These are phyloP conservation scores for Vombatus ursinus DNA, from an alignment of 2,113 vertebrate species.

Conservation along the genomic window DNA sequence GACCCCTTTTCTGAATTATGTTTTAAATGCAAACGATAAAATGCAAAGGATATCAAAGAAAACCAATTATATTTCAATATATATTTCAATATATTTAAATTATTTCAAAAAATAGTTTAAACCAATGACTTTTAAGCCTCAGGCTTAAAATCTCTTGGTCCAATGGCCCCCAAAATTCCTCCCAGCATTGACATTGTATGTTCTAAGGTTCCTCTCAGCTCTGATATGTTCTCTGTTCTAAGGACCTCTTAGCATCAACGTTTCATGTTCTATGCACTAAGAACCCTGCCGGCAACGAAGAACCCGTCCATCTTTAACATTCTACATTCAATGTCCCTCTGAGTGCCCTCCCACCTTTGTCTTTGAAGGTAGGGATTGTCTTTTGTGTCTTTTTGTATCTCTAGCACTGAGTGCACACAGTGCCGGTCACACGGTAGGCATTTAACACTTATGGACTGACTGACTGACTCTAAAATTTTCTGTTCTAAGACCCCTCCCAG, in stretches of 20 bases:
- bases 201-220: not conserved
- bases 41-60: not conserved
- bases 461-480: not conserved
- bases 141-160: not conserved
- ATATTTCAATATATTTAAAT: not conserved
- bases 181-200: not conserved
- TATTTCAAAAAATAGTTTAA: not conserved
- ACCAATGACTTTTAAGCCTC: not conserved
- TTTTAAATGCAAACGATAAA: not conserved
- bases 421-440: rapidly evolving
- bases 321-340: not conserved
- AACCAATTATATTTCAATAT: not conserved
- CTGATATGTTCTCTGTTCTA: not conserved
- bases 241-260: not conserved
- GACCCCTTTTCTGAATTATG: not conserved
- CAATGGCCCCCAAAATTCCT: not conserved
- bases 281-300: not conserved
- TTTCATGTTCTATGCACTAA: not conserved
- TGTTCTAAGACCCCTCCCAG: not conserved
- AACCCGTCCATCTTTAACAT: not conserved
- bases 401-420: not conserved
- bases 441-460: not conserved
- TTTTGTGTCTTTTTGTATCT: not conserved
- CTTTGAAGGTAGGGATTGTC: too few relatives aligned
- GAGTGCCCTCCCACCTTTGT: not conserved